Evolutionary conservation across 2,797 vertebrate genomes (phyloP), one percentile per base, ranked within the genome.

Genomic region (Kryptopterus vitreolus): DNA sequence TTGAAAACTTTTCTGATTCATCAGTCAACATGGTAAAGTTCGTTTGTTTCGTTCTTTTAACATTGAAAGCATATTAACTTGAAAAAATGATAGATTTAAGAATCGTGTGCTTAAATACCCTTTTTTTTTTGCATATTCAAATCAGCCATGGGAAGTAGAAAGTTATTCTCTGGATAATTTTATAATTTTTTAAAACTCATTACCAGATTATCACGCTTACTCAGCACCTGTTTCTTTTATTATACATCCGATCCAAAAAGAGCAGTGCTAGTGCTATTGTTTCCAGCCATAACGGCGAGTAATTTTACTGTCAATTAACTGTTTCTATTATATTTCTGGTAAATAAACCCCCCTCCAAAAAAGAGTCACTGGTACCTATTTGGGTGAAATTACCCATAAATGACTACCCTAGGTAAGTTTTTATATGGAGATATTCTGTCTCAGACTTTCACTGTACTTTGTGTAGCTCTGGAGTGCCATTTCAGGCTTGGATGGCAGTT

Each of bases 401-500:
- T 18, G 70, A 57, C 12, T 38, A 38, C 13, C 6, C 15, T 4
- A 22, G 22, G 16, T 16, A 24, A 12, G 35, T 50, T 55, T 57
- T 48, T 77, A 61, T 33, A 24, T 68, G 53, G 18, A 8, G 26
- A 38, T 52, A 48, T 71, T 46, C 63, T 61, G 53, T 65, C n/a
- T 52, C 43, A 59, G 35, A 72, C 13, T 52, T 35, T 1, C 68
- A 53, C 50, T 33, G 16, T 31, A 55, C 20, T 43, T 69, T n/a
- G 31, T 24, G 50, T 87, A 92, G 90, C 92, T 90, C 91, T 85
- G 86, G 91, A 94, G 94, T 94, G 93, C 91, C 92, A 94, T 95
- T 95, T 94, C 92, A 95, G 93, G 91, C 88, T 91, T 94, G 91
- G 92, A 92, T 95, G 93, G 90, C 91, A 92, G 92, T 94, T 95